Percentiles rank a stretch among this genome's conserved stretches.
These are phyloP conservation scores for Branchipolynoe longqiensis DNA, from an alignment of 2,888 invertebrate species.

Conservation along the genomic window DNA sequence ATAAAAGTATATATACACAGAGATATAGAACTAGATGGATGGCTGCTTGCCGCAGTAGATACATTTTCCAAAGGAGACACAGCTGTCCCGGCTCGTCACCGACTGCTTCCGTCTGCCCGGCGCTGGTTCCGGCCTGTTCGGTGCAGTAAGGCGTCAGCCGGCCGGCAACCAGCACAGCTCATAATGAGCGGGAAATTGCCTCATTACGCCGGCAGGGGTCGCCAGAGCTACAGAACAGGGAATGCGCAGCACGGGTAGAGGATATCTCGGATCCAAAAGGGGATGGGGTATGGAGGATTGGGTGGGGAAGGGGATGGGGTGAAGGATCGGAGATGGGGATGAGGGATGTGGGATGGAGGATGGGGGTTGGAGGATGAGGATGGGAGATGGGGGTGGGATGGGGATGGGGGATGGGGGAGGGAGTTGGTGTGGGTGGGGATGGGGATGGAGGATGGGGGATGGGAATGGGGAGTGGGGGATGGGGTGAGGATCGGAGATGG, in stretches of 20 bases:
- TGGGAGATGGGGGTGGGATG: background rate
- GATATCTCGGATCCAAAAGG: background rate
- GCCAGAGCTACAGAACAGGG: background rate
- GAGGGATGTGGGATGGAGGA: background rate
- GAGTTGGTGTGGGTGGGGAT: background rate
- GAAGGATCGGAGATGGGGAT: background rate
- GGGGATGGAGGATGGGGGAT: background rate
- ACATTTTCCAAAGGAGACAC: no score
- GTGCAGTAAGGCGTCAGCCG: background rate
- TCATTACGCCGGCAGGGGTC: background rate
- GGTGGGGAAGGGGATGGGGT: slow-evolving; percentile 6
- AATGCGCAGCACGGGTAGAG: background rate
- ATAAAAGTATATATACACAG: no score
- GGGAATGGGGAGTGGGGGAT: background rate
- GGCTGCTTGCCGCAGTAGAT: no score
- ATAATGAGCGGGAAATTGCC: slow-evolving; percentile 30
- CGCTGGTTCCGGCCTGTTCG: background rate
- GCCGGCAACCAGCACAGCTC: background rate
- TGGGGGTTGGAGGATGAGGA: background rate
- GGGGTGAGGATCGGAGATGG: background rate
- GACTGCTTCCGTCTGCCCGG: no score
- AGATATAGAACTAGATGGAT: no score
- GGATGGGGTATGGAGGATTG: background rate
- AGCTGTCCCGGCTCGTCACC: no score
- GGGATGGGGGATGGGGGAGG: background rate